Evolutionary conservation across 1,140 invertebrate species (phyloP), one percentile per base, ranked within the genome.

Genomic region (Neoseiulus cucumeris): DNA sequence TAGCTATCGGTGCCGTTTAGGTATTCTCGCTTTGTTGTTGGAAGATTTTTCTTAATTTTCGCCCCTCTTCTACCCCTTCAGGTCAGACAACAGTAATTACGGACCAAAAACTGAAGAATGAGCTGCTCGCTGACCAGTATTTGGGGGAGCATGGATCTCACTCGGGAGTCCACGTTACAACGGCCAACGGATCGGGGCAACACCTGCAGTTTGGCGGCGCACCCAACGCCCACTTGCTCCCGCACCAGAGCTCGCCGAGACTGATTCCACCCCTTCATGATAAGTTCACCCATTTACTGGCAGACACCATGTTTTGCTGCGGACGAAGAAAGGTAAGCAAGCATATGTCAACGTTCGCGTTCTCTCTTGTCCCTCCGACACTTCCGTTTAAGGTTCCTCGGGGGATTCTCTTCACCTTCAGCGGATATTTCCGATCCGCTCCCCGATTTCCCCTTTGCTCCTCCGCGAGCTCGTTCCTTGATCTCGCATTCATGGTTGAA

Each of bases 291-390:
- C 51, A 59, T 25, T 33, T 59, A 29, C 33, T 59, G 51, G 51
- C 51, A 25, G 51, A 59, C 22, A 71, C 71, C 55, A 74, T 74
- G 73, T 70, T 74, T 59, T 74, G 73, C 68, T 74, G 73, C 69
- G 73, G 73, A 64, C 69, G 72, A 64, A 72, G 71, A 71, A 74
- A 74, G 72, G 73, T 74, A 55, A 67, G 68, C 33, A 39, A n/a
- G n/a, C n/a, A n/a, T n/a, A n/a, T n/a, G n/a, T n/a, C n/a, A n/a
- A n/a, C n/a, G n/a, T n/a, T n/a, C n/a, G n/a, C n/a, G n/a, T n/a
- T n/a, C n/a, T n/a, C n/a, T n/a, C n/a, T n/a, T n/a, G n/a, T n/a
- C n/a, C n/a, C n/a, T n/a, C n/a, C n/a, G n/a, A n/a, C n/a, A n/a
- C n/a, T n/a, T n/a, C n/a, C n/a, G n/a, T n/a, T n/a, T n/a, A n/a